phyloP scores from a whole-genome alignment of 1,140 invertebrate species.

The Rhopalosiphum padi region DNA sequence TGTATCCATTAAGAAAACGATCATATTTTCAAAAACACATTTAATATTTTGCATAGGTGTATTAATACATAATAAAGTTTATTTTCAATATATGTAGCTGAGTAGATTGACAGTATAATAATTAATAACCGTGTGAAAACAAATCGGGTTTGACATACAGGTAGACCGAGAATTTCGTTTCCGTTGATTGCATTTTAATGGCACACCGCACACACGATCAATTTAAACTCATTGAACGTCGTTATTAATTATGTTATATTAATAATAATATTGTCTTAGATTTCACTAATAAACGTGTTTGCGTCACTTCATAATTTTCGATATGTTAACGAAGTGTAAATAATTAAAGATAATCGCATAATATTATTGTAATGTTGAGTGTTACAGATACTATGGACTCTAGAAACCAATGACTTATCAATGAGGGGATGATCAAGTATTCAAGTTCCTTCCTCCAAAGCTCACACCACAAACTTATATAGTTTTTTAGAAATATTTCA shows the following conservation, averaged over 20 bases:
- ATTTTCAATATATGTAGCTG: neutral
- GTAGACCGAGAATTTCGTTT: neutral
- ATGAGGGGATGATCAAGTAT: too few relatives aligned
- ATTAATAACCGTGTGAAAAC: neutral
- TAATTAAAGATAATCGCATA: neutral
- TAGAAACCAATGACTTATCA: neutral
- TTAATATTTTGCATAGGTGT: neutral
- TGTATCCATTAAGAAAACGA: neutral
- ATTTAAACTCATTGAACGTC: neutral
- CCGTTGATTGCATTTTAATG: neutral
- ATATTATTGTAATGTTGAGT: neutral
- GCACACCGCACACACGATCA: neutral
- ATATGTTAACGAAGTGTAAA: conserved; percentile 7
- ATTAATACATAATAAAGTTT: neutral
- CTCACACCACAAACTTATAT: too few relatives aligned
- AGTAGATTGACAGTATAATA: neutral
- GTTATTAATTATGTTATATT: neutral
- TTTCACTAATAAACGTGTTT: neutral
- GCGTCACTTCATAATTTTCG: neutral
- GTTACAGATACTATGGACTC: neutral
- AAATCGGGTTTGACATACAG: neutral
- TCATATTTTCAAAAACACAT: neutral
- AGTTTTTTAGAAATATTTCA: too few relatives aligned
- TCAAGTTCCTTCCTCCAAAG: too few relatives aligned
- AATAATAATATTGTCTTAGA: neutral